Conservation (phyloP, 64 coral and sea anemone species). For the Anthopleura sola region DNA sequence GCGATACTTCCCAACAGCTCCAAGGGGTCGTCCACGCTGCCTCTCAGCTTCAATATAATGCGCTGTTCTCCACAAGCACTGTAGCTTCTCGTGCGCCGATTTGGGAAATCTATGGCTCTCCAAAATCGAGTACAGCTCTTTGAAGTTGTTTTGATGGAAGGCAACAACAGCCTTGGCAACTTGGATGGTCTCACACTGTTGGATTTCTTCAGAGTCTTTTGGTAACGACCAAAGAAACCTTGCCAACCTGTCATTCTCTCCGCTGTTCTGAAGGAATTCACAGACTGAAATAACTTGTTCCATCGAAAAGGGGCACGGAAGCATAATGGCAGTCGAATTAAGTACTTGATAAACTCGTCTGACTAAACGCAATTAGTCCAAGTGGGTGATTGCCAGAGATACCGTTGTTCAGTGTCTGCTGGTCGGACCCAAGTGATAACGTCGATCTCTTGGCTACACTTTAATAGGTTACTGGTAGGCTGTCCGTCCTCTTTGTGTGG, state of each 20-base stretch:
- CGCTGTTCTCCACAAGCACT: constrained; percentile 84
- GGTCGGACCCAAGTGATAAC: background rate
- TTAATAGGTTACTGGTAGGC: background rate
- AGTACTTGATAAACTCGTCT: constrained; percentile 5
- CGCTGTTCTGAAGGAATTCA: constrained; percentile 85
- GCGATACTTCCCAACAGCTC: constrained; percentile 88
- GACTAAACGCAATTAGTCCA: background rate
- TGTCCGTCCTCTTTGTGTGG: constrained; percentile 5
- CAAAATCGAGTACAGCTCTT: constrained; percentile 73
- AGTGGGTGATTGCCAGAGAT: constrained; percentile 8
- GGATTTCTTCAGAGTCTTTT: constrained; percentile 65
- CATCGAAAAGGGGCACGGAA: constrained; percentile 79
- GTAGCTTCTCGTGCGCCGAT: constrained; percentile 69
- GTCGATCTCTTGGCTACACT: background rate
- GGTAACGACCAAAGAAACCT: constrained; percentile 93
- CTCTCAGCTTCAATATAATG: constrained; percentile 90
- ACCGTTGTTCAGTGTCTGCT: background rate
- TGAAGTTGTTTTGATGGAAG: constrained; percentile 85
- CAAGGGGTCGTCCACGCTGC: constrained; percentile 72
- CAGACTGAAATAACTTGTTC: constrained; percentile 79
- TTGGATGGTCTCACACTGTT: constrained; percentile 82
- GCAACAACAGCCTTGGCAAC: constrained; percentile 78
- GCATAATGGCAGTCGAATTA: constrained; percentile 36
- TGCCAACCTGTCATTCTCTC: constrained; percentile 76
- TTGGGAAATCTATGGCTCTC: constrained; percentile 75